Evolutionary conservation across 2,888 invertebrate species (phyloP).

Genomic region (Lacanobia oleracea): DNA sequence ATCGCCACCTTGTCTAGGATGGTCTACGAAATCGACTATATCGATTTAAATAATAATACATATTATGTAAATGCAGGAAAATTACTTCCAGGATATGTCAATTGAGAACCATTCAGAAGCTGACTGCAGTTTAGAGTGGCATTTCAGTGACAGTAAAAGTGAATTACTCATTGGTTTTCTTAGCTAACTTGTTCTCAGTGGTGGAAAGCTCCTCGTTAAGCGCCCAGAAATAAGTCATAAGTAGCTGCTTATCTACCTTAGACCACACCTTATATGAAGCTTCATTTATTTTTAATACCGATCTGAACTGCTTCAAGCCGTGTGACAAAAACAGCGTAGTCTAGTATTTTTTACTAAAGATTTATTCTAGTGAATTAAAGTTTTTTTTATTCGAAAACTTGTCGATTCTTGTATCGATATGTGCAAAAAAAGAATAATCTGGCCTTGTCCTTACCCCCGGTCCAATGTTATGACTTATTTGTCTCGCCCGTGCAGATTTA

Average conservation of each 20-base stretch:
- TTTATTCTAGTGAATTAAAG: slow-evolving; percentile 66
- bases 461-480: slow-evolving; percentile 90
- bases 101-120: neutral
- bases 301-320: slow-evolving; percentile 7
- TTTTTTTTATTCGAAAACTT: slow-evolving; percentile 64
- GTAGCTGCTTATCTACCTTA: neutral
- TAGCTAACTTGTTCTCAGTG: neutral
- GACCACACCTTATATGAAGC: neutral
- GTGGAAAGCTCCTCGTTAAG: neutral
- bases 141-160: neutral
- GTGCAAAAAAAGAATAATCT: slow-evolving; percentile 72
- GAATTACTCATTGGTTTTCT: neutral
- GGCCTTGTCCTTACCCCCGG: slow-evolving; percentile 82
- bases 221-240: neutral
- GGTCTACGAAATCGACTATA: neutral
- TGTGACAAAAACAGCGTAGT: slow-evolving; percentile 45
- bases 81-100: neutral
- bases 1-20: slow-evolving; percentile 36
- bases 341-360: slow-evolving; percentile 56
- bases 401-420: slow-evolving; percentile 77
- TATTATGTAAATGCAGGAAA: no score
- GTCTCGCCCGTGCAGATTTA: slow-evolving; percentile 86
- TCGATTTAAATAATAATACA: neutral
- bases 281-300: slow-evolving; percentile 5
- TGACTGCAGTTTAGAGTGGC: no score